These are phyloP conservation scores for Aramus guarauna DNA, from an alignment of 2,113 vertebrate genomes.

Conservation along the genomic window DNA sequence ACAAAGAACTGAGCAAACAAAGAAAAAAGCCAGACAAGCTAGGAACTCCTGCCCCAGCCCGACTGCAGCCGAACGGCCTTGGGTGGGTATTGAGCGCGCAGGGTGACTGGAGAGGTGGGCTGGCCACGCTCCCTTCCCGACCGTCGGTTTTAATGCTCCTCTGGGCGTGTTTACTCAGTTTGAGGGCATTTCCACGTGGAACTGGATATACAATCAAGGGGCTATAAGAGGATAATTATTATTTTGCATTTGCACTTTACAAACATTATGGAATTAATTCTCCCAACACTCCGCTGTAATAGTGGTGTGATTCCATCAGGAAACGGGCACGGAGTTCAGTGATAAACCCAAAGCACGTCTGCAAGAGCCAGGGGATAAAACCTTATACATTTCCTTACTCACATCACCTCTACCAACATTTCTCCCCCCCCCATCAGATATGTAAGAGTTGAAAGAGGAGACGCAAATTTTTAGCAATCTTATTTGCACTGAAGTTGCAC, in stretches of 20 bases:
- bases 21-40: background rate
- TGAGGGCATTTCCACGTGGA: background rate
- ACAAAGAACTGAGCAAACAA: constrained; percentile 46
- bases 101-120: background rate
- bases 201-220: background rate
- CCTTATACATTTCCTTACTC: background rate
- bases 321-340: background rate
- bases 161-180: background rate
- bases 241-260: background rate
- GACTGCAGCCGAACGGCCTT: background rate
- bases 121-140: background rate
- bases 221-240: background rate
- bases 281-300: background rate
- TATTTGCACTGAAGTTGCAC: background rate
- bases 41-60: background rate
- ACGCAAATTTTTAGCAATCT: background rate
- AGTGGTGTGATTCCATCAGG: background rate
- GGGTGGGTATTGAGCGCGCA: background rate
- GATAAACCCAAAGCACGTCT: background rate
- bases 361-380: background rate
- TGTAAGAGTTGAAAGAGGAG: background rate
- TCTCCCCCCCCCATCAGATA: background rate
- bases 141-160: background rate
- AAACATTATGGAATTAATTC: background rate
- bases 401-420: background rate